A percentile compares a stretch with the other conserved stretches of the same genome.
phyloP scores from a whole-genome alignment of 2,113 vertebrate genomes.

The Microtus ochrogaster region DNA sequence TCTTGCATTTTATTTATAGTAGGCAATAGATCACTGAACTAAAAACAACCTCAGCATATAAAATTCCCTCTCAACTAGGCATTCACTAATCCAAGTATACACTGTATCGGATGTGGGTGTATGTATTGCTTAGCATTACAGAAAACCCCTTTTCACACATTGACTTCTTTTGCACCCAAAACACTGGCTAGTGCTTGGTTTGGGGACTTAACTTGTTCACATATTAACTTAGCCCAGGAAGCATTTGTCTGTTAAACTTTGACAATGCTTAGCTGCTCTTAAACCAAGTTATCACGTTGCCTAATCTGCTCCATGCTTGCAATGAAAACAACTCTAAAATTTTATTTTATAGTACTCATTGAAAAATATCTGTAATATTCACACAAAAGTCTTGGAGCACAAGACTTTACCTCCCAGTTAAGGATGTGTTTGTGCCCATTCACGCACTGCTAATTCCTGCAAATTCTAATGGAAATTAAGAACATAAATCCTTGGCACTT shows the following conservation, averaged over 20 bases:
- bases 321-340: conserved; percentile 10
- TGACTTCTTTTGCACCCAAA: background rate
- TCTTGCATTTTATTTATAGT: conserved; percentile 32
- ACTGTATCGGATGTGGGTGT: background rate
- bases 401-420: conserved; percentile 38
- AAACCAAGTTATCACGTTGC: background rate
- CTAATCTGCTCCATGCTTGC: background rate
- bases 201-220: background rate
- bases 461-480: conserved; percentile 72
- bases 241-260: background rate
- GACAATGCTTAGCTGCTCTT: background rate
- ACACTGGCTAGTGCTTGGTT: background rate
- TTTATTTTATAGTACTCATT: background rate
- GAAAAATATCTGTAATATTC: background rate
- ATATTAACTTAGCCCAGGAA: background rate
- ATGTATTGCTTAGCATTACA: background rate
- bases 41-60: background rate
- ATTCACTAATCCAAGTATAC: background rate
- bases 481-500: conserved; percentile 75
- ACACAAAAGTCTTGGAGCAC: background rate
- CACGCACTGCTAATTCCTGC: conserved; percentile 69
- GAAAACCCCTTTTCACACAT: background rate
- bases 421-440: background rate
- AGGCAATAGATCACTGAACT: background rate
- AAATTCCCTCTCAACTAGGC: background rate